These are phyloP conservation scores for Irena cyanogastra DNA, from an alignment of 2,113 vertebrate genomes.

Conservation along the genomic window DNA sequence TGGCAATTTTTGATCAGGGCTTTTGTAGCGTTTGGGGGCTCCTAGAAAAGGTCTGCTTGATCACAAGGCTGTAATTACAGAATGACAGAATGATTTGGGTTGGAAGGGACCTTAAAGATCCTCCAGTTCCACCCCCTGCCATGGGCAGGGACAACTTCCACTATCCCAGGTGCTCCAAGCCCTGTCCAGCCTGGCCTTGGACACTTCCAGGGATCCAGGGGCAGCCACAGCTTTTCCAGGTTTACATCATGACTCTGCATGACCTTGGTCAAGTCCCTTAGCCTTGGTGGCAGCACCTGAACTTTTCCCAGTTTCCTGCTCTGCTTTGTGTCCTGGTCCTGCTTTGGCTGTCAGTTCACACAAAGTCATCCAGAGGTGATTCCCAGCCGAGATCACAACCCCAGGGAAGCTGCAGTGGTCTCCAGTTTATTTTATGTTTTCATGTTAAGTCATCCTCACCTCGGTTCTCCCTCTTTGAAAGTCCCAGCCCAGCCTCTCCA, in stretches of 20 bases:
- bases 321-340: neutral
- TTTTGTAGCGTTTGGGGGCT: neutral
- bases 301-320: neutral
- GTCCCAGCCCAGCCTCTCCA: neutral
- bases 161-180: neutral
- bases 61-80: neutral
- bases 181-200: fast-evolving
- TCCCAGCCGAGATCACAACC: neutral
- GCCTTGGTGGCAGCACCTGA: neutral
- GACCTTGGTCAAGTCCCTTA: neutral
- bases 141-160: neutral
- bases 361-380: neutral
- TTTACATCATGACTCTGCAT: neutral
- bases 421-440: neutral
- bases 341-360: neutral
- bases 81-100: neutral
- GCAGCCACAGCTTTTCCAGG: neutral
- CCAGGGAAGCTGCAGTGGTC: neutral
- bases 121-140: neutral
- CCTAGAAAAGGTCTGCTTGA: neutral
- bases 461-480: neutral
- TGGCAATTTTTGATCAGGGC: neutral
- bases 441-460: neutral
- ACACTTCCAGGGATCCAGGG: neutral
- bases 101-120: neutral